phyloP scores from a whole-genome alignment of 2,113 vertebrate species.

The Tetrao urogallus region DNA sequence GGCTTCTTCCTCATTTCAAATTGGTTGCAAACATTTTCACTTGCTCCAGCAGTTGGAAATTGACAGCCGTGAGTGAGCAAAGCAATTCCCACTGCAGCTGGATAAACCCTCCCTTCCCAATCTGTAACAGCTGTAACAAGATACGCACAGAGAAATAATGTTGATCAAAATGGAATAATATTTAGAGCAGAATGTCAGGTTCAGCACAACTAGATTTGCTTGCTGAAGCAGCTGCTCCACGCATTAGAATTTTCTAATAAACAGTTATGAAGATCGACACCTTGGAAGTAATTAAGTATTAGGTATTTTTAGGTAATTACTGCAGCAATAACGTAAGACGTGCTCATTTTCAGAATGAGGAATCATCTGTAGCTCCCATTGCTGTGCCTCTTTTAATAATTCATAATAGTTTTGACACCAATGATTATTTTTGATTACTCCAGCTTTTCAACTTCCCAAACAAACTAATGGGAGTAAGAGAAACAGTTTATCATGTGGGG shows the following conservation, averaged over 20 bases:
- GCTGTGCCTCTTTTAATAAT: slow-evolving; percentile 66
- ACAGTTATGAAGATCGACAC: slow-evolving; percentile 79
- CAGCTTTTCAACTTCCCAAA: slow-evolving; percentile 70
- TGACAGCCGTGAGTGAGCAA: background rate
- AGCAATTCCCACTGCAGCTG: slow-evolving; percentile 54
- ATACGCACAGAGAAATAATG: slow-evolving; percentile 32
- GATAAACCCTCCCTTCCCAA: slow-evolving; percentile 25
- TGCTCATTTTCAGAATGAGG: slow-evolving; percentile 68
- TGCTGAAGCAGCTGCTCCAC: slow-evolving; percentile 72
- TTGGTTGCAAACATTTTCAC: background rate
- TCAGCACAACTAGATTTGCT: slow-evolving; percentile 58
- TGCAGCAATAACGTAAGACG: slow-evolving; percentile 65
- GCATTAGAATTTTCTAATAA: slow-evolving; percentile 78
- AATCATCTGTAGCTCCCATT: slow-evolving; percentile 56
- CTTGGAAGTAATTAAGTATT: slow-evolving; percentile 80
- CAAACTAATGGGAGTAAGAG: background rate
- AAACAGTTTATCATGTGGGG: background rate
- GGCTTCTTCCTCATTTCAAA: background rate
- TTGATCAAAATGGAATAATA: slow-evolving; percentile 73
- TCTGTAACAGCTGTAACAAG: slow-evolving; percentile 49
- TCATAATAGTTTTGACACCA: slow-evolving; percentile 69
- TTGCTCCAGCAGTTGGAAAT: background rate
- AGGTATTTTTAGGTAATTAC: slow-evolving; percentile 80
- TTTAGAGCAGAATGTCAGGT: slow-evolving; percentile 65
- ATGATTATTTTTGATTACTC: slow-evolving; percentile 68